phyloP scores from a whole-genome alignment of 2,797 vertebrate species.

The Orestias chungarensis region DNA sequence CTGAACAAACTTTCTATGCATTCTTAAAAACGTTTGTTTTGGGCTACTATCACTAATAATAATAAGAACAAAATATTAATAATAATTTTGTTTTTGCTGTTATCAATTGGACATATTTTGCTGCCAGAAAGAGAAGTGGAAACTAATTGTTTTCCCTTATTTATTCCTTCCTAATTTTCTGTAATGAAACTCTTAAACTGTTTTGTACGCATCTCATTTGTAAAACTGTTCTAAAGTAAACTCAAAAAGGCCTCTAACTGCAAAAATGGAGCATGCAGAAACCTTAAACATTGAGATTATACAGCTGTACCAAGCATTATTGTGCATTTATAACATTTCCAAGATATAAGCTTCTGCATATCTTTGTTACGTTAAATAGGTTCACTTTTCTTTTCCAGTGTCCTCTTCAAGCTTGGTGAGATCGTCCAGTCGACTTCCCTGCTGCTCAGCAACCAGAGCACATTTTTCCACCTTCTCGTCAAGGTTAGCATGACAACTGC shows the following conservation, averaged over 20 bases:
- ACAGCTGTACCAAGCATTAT: neutral
- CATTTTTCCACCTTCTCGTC: constrained; percentile 81
- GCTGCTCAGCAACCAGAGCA: constrained; percentile 83
- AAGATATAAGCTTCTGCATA: constrained; percentile 6
- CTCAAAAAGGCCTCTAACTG: no score
- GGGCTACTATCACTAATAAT: no score
- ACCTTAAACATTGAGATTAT: neutral
- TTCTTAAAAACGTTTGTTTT: no score
- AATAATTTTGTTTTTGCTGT: neutral
- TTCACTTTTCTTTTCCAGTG: constrained; percentile 81
- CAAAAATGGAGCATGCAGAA: neutral
- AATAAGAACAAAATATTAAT: neutral
- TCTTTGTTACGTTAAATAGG: constrained; percentile 38
- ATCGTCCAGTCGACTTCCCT: constrained; percentile 80
- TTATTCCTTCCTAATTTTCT: neutral
- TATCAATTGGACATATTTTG: neutral
- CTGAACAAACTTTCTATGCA: no score
- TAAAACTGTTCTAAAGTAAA: neutral
- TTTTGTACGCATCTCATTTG: no score
- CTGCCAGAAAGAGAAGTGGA: neutral
- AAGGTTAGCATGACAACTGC: constrained; percentile 76
- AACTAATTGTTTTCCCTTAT: neutral
- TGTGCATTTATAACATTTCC: neutral
- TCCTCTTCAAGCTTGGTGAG: constrained; percentile 99
- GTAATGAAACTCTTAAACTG: no score